These are phyloP conservation scores for Ceratina japonica DNA, from an alignment of 1,140 invertebrate genomes.

Conservation along the genomic window DNA sequence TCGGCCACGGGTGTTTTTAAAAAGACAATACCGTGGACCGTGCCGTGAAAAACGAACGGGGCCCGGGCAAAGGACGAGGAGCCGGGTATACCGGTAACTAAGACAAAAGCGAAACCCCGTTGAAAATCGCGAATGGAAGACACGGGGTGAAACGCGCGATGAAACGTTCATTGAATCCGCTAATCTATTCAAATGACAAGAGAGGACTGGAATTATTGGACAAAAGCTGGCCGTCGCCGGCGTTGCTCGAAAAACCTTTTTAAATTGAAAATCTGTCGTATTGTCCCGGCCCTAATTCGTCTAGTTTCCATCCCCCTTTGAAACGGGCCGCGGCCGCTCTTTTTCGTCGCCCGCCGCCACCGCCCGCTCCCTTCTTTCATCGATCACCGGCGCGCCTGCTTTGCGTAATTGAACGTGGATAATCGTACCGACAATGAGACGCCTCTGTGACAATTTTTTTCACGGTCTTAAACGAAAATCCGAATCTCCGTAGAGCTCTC, in stretches of 20 bases:
- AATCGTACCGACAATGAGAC: not conserved
- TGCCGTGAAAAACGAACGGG: not conserved
- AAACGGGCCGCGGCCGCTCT: not conserved
- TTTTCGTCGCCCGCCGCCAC: not conserved
- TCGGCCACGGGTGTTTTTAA: not conserved
- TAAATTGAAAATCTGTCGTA: constrained; percentile 36
- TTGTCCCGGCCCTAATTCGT: constrained; percentile 28
- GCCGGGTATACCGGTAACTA: constrained; percentile 2
- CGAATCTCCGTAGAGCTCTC: no score
- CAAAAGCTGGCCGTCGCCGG: constrained; percentile 22
- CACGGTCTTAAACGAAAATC: no score
- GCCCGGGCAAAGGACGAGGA: not conserved
- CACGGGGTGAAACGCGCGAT: constrained; percentile 27
- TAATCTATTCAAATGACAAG: constrained; percentile 39
- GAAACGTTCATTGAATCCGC: constrained; percentile 45
- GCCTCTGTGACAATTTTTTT: not conserved
- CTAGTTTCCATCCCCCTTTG: constrained; percentile 1
- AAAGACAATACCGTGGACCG: constrained; percentile 15
- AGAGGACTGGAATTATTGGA: constrained; percentile 13
- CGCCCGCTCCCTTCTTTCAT: not conserved
- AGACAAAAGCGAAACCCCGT: constrained; percentile 29
- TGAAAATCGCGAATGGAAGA: constrained; percentile 37
- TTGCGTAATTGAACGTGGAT: constrained; percentile 1
- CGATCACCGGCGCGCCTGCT: not conserved
- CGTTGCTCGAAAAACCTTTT: constrained; percentile 14